Evolutionary conservation across 2,888 invertebrate species (phyloP), one percentile per base, ranked within the genome.

Genomic region (Julus scanicus): DNA sequence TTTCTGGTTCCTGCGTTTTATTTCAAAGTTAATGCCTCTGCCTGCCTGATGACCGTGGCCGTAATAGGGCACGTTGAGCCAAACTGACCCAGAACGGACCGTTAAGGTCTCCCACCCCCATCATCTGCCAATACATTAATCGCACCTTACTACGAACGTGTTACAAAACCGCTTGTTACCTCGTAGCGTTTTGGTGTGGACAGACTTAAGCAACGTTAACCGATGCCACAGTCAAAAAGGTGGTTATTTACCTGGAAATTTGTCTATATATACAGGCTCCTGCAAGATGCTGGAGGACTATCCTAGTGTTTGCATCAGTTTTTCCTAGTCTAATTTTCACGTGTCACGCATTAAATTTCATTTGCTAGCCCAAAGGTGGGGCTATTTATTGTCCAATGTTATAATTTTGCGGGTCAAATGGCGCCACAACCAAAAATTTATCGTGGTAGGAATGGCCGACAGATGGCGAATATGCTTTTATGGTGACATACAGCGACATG

Each of bases 1-100:
- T 15, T 80, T 80, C 80, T 80, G 80, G 80, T 80, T 80, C 80
- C 80, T 80, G 80, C 80, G 44, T 80, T 80, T 80, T 57, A n/a
- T 80, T 29, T 80, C 80, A 80, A 39, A 80, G 37, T 80, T 29
- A 80, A 80, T 80, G 80, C 80, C 80, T 80, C 80, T 9, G 80
- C 29, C 20, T 71, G 20, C 20, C 53, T 53, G 53, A 53, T 53
- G 13, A 53, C 53, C 13, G 71, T 20, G 80, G 29, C 29, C 29
- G 29, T 29, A 29, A 1, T 29, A 29, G 80, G 37, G 29, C 71
- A 8, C 20, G 20, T 11, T 71, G 20, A 71, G 71, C 29, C 71
- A 71, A 71, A 71, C 11, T 71, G 37, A 39, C 80, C 9, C 29
- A 29, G 71, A 20, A 37, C 80, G 29, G 71, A 71, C 71, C 29